Percentiles rank a stretch among this genome's conserved stretches.
Evolutionary conservation across 2,113 vertebrate genomes (phyloP).

Genomic region (Dicrurus megarhynchus): DNA sequence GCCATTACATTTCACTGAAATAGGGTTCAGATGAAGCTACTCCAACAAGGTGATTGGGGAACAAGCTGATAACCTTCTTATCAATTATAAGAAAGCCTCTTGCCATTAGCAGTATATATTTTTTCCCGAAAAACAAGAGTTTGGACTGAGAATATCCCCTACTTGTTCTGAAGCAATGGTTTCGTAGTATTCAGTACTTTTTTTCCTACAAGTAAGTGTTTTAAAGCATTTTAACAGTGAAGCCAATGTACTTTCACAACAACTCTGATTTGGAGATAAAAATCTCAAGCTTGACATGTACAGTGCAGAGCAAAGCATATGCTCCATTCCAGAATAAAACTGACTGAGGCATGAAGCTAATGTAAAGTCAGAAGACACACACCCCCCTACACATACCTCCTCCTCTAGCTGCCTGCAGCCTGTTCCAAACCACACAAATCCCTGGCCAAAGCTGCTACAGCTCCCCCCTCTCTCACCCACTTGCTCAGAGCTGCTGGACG

Average conservation of each 20-base stretch:
- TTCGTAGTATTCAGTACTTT: background rate
- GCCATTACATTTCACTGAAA: background rate
- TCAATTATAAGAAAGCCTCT: background rate
- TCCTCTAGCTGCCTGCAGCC: background rate
- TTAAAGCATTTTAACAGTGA: background rate
- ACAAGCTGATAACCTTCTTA: background rate
- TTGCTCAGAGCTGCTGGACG: background rate
- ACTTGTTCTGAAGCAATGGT: background rate
- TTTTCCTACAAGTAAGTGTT: background rate
- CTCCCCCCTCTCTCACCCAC: background rate
- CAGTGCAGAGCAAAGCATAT: constrained; percentile 23
- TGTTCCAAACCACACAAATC: background rate
- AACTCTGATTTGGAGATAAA: background rate
- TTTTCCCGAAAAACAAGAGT: background rate
- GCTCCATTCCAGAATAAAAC: constrained; percentile 47
- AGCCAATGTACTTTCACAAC: background rate
- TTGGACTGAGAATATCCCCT: background rate
- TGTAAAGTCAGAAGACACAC: background rate
- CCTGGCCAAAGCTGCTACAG: background rate
- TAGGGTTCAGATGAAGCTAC: background rate
- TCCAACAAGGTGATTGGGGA: background rate
- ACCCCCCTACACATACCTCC: background rate
- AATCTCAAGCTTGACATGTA: background rate
- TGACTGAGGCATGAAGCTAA: background rate
- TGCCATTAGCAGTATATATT: background rate